Evolutionary conservation across 2,113 vertebrate species (phyloP), one percentile per base, ranked within the genome.

Genomic region (Panurus biarmicus): DNA sequence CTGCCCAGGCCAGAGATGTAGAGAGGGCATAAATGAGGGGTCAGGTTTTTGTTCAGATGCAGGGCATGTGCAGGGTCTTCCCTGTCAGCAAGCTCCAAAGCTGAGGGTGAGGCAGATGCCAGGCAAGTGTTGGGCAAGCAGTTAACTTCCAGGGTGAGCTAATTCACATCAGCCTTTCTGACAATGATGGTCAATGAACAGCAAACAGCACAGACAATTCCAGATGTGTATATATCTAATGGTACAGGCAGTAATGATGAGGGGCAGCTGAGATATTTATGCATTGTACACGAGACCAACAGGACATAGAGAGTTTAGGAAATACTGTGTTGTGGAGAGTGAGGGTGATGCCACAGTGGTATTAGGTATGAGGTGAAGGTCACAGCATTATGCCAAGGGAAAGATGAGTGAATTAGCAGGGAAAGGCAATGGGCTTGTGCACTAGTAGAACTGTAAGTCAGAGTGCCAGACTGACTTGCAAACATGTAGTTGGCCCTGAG

Each of bases 121-220:
- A 82, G 42, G 4, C 47, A 72, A 48, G 11, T 44, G 73, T 74
- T 57, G 28, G 29, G n/a, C 29, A 60, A 66, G 53, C 40, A 73
- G n/a, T 76, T 53, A 57, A 70, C 6, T 80, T 80, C 54, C 53
- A 94, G 44, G 42, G n/a, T 58, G 45, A 60, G 9, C 26, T 74
- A 44, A 69, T 38, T 67, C 53, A 62, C n/a, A 17, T 10, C 24
- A 75, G 42, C 31, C 45, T 79, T 92, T 87, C 51, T 62, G 48
- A 23, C 28, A 71, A 11, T 0, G 0, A 47, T 3, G 8, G 45
- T 18, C 3, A 2, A 78, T 3, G 11, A 89, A 64, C 33, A 94
- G 42, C 38, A 81, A 84, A 70, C 38, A 70, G 9, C 50, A 77
- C 44, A 93, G 53, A 28, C n/a, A 82, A 61, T 45, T 75, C 58